These are phyloP conservation scores for Enteromius thamalakanensis DNA, from an alignment of 2,797 vertebrate genomes.

Conservation along the genomic window DNA sequence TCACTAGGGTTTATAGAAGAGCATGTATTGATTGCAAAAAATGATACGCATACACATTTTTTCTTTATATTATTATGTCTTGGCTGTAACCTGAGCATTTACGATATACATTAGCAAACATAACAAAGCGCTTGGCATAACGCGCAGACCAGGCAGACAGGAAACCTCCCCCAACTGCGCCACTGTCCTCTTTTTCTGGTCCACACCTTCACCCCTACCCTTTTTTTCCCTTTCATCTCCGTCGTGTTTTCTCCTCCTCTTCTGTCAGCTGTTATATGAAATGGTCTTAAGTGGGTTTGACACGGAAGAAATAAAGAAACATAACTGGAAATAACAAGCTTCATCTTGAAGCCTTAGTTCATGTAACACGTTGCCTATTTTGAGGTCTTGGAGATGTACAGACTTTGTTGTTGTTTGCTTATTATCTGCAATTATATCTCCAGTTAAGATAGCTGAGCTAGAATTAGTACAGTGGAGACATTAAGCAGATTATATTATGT, in stretches of 20 bases:
- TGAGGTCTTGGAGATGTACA: conserved; percentile 30
- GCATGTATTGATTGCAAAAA: background rate
- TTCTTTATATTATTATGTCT: background rate
- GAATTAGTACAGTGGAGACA: conserved; percentile 26
- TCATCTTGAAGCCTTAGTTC: conserved; percentile 42
- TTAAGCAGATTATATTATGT: conserved; percentile 28
- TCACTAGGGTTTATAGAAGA: background rate
- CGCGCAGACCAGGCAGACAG: conserved; percentile 9
- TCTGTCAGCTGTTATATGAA: conserved; percentile 49
- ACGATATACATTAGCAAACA: background rate
- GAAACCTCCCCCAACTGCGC: conserved; percentile 30
- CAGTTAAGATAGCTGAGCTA: background rate
- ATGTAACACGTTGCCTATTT: conserved; percentile 13
- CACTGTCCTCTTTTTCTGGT: conserved; percentile 33
- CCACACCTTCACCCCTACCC: conserved; percentile 34
- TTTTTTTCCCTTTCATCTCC: conserved; percentile 9
- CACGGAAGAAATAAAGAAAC: conserved; percentile 40
- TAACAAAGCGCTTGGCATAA: conserved; percentile 20
- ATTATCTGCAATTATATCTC: conserved; percentile 37
- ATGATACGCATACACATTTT: background rate
- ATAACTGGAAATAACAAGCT: conserved; percentile 45
- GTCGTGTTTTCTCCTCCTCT: conserved; percentile 27
- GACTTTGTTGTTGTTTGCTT: conserved; percentile 15
- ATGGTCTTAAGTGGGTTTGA: conserved; percentile 33
- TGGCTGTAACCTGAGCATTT: background rate